Percentiles rank a stretch among this genome's conserved stretches.
phyloP scores from a whole-genome alignment of 2,797 vertebrate genomes.

The Falco berigora region DNA sequence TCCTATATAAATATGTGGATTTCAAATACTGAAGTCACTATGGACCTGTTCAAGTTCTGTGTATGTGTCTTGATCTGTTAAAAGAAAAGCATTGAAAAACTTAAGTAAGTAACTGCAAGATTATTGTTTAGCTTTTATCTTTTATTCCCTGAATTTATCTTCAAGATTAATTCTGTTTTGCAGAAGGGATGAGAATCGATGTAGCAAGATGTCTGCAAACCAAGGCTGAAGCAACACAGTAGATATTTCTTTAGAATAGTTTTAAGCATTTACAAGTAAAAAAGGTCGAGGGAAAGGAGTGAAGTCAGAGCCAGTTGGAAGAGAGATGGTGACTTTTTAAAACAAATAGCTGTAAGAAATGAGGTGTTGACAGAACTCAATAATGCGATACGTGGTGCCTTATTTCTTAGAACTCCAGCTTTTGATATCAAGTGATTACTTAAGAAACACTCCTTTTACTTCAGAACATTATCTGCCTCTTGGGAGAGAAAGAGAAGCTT shows the following conservation, averaged over 20 bases:
- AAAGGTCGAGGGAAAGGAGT: neutral
- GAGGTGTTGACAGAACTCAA: neutral
- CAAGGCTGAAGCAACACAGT: neutral
- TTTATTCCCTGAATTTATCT: neutral
- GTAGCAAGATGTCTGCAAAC: neutral
- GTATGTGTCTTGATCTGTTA: neutral
- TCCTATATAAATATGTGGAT: neutral
- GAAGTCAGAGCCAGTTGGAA: neutral
- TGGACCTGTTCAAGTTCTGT: neutral
- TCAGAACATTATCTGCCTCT: neutral
- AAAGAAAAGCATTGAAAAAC: neutral
- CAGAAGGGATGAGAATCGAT: neutral
- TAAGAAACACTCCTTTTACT: neutral
- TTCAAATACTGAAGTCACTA: neutral
- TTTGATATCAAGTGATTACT: neutral
- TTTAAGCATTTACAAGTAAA: neutral
- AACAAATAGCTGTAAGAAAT: neutral
- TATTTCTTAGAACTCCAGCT: neutral
- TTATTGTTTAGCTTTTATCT: neutral
- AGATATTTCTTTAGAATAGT: neutral
- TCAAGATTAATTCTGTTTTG: neutral
- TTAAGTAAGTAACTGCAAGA: neutral
- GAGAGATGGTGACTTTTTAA: neutral
- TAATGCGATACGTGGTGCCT: neutral
- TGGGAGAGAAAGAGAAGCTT: neutral